Evolutionary conservation across 1,140 invertebrate species (phyloP), one percentile per base, ranked within the genome.

Genomic region (Calycopis cecrops): DNA sequence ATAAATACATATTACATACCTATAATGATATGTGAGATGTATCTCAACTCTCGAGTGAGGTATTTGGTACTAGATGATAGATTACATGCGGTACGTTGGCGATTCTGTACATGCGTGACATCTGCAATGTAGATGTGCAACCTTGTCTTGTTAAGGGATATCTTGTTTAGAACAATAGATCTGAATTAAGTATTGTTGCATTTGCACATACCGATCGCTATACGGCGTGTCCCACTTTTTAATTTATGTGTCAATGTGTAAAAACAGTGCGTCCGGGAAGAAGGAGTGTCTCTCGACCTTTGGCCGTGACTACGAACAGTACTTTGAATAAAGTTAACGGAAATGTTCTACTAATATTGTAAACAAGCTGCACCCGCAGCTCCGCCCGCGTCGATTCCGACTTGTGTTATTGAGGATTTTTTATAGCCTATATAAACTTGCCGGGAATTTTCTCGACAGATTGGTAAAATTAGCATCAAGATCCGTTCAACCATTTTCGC

Each of bases 71-170:
- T 28, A 28, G 21, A 28, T 28, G 21, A 28, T 6, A 28, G 21
- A 28, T 28, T 3, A 28, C 21, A 28, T 6, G 21, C 21, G 21
- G 6, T 28, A 28, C 2, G 21, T 67, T 64, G 59, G 52, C 50
- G 53, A 67, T 64, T 67, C 65, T 54, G 33, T 40, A 40, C 62
- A 52, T 57, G 60, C 56, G 34, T 28, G 60, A 48, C 60, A 69
- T 69, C 67, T 69, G 67, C 67, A 69, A 69, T 69, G 67, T 69
- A 63, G 65, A 69, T 60, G 53, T 50, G 52, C 63, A 61, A 69
- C 67, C 67, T 69, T 66, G 67, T 55, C 67, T 62, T 35, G 57
- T 63, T 65, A 69, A 60, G 66, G 66, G 63, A 62, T 65, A 69
- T 57, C 62, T 65, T 61, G 56, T 55, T 59, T 55, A 57, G 58